Evolutionary conservation across 2,797 vertebrate species (phyloP), one percentile per base, ranked within the genome.

Genomic region (Sebastes glaucus): DNA sequence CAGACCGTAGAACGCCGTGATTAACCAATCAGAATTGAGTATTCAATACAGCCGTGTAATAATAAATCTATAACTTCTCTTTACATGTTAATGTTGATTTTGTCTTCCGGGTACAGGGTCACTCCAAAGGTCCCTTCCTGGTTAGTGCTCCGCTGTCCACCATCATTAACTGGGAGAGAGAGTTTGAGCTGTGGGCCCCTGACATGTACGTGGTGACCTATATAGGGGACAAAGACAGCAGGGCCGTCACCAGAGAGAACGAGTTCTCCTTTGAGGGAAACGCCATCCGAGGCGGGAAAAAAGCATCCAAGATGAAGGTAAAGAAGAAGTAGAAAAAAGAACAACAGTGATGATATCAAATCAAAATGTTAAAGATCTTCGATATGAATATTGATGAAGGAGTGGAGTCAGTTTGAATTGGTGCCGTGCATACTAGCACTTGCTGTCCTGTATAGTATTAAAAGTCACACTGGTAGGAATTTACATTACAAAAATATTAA

Each of bases 181-280:
- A 99, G 92, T 99, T 99, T 94, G 98, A 99, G 93, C 96, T 99
- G 98, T 99, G 98, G 98, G 98, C 98, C 14, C 98, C 98, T 1
- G 98, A 99, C 88, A 98, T 99, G 97, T 99, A 99, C 1, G 98
- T 99, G 70, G 98, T 99, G 72, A 99, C 99, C 18, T 99, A 99
- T 0, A 96, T 99, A 0, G 99, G 99, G 0, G 99, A 99, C 92
- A 99, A 99, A 92, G 98, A 99, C 94, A 99, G 98, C 91, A 95
- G 99, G 61, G 99, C 98, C 11, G 98, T 99, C 83, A 99, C 99
- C 92, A 94, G 99, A 66, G 98, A 99, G 88, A 99, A 99, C 11
- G 99, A 99, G 91, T 99, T 99, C 92, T 98, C 97, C 69, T 99
- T 99, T 80, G 98, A 99, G 90, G 97, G 97, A 84, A 99, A 99